phyloP scores from a whole-genome alignment of 2,113 vertebrate genomes.

The Chamaetylas fuelleborni region DNA sequence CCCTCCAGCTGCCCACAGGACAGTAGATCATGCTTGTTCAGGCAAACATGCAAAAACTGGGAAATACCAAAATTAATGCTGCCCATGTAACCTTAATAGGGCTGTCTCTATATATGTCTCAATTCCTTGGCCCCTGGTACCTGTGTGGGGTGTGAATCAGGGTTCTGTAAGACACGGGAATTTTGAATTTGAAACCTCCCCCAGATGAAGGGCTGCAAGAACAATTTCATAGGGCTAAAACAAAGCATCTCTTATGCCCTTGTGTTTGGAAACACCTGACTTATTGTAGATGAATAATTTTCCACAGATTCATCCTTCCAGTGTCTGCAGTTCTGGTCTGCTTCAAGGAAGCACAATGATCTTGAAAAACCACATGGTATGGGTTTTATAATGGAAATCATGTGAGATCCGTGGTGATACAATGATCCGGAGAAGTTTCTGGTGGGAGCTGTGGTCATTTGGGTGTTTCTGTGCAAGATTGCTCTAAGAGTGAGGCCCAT shows the following conservation, averaged over 20 bases:
- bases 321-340: background rate
- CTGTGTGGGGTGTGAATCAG: background rate
- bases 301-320: background rate
- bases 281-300: background rate
- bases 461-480: background rate
- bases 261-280: background rate
- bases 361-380: background rate
- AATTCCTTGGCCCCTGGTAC: background rate
- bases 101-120: background rate
- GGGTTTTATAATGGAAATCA: background rate
- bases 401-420: background rate
- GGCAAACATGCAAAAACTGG: background rate
- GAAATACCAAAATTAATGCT: background rate
- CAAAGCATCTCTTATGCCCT: background rate
- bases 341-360: background rate
- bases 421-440: background rate
- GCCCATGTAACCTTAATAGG: too few relatives aligned
- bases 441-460: background rate
- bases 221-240: background rate
- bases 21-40: background rate
- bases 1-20: background rate
- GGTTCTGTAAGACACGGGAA: background rate
- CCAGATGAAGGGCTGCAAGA: background rate
- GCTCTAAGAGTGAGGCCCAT: background rate
- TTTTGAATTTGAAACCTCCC: background rate